These are phyloP conservation scores for Tokudaia muenninki DNA, from an alignment of 2,797 vertebrate species.

Conservation along the genomic window DNA sequence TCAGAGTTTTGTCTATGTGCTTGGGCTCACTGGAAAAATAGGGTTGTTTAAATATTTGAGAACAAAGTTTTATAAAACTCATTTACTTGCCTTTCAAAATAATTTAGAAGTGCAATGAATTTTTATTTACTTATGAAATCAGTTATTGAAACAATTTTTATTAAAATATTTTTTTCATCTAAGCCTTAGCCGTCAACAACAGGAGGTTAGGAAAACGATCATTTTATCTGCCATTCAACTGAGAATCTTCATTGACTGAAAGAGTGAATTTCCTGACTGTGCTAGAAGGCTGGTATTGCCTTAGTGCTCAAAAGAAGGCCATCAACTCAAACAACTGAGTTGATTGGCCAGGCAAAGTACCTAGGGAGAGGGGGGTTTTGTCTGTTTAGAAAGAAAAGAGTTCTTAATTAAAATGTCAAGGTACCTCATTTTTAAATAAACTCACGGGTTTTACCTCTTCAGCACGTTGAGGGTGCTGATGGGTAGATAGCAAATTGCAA, in stretches of 20 bases:
- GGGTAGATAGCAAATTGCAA: conserved; percentile 97
- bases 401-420: conserved; percentile 41
- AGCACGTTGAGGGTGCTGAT: conserved; percentile 98
- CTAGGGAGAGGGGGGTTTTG: background rate
- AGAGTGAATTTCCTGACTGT: background rate
- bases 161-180: conserved; percentile 25
- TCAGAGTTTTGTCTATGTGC: background rate
- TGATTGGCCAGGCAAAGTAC: background rate
- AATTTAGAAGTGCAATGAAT: conserved; percentile 4
- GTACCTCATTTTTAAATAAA: conserved; percentile 47
- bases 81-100: conserved; percentile 59
- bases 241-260: background rate
- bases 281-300: background rate
- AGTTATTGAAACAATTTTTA: background rate
- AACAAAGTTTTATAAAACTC: conserved; percentile 37
- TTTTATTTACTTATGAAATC: background rate
- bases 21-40: conserved; percentile 8
- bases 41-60: background rate
- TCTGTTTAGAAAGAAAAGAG: background rate
- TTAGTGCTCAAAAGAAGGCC: background rate
- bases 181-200: conserved; percentile 33
- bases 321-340: background rate
- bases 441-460: conserved; percentile 92
- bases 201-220: conserved; percentile 40
- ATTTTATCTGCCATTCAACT: conserved; percentile 58